These are phyloP conservation scores for Danio jaintianensis DNA, from an alignment of 2,797 vertebrate species.

Conservation along the genomic window DNA sequence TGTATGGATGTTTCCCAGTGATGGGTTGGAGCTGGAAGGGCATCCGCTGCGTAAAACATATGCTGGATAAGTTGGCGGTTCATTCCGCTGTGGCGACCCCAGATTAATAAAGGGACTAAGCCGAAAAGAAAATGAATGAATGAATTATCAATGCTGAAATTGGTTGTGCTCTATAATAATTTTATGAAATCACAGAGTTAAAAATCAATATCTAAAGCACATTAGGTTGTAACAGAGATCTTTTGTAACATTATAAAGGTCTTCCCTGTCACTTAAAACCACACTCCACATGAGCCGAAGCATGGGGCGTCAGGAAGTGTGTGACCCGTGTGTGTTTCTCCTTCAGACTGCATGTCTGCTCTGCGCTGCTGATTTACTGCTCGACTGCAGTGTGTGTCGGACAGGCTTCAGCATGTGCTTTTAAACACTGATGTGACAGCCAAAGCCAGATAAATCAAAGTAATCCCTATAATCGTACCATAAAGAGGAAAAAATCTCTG, in stretches of 20 bases:
- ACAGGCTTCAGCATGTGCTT: slow-evolving; percentile 13
- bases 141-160: neutral
- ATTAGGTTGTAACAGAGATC: neutral
- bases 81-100: too few relatives aligned
- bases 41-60: too few relatives aligned
- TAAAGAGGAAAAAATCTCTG: neutral
- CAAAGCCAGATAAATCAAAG: slow-evolving; percentile 16
- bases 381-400: neutral
- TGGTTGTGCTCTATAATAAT: neutral
- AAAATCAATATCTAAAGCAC: too few relatives aligned
- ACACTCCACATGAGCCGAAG: too few relatives aligned
- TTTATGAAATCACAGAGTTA: neutral
- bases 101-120: too few relatives aligned
- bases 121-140: too few relatives aligned
- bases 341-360: neutral
- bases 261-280: neutral
- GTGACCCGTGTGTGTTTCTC: slow-evolving; percentile 8
- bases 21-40: too few relatives aligned
- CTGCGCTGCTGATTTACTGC: neutral
- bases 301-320: neutral
- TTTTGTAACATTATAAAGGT: neutral
- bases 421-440: neutral
- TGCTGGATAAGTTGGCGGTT: too few relatives aligned
- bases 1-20: too few relatives aligned
- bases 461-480: neutral